Base-by-base conservation (phyloP, 2,113 vertebrate genomes). In the Rhinichthys klamathensis region DNA sequence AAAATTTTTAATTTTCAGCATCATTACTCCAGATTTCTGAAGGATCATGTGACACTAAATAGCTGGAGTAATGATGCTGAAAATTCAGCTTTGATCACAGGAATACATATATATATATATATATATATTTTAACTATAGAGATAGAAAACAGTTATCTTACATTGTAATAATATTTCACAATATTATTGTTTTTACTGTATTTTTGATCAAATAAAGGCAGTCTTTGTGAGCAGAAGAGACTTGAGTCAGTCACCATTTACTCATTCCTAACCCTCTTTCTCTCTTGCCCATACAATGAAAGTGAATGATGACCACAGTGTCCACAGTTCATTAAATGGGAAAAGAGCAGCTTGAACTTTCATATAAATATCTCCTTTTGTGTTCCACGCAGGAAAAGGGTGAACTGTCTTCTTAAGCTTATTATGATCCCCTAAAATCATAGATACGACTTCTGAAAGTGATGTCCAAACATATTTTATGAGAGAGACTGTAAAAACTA, bases 171-270 rank as follows among this genome's bases (percentile, higher is more conserved):
- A 69, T 38, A 21, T 72, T 72, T 72, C 11, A 73, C 23, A 73
- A 44, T 1, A 35, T 41, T 41, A 41, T 2, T 23, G 6, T 44
- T 46, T 44, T 73, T n/a, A 46, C 70, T 15, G 38, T 73, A 73
- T 73, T 73, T 74, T n/a, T 25, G 38, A 46, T 46, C 12, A 74
- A 74, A 74, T 16, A 74, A 74, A 46, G 25, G 27, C 65, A 35
- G 2, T 7, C 15, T 18, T 69, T 5, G 41, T 46, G 38, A 73
- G 41, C 70, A 1, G 13, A 25, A 73, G 8, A 73, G 12, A 73
- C 41, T 46, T 41, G 38, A 21, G 32, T 72, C 3, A 1, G 11
- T 73, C 41, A 73, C 46, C 12, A 25, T 74, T 74, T 74, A 74
- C 70, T 46, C 41, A 46, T 38, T 41, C 70, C 70, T 8, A 46